Percentiles rank a stretch among this genome's conserved stretches.
Evolutionary conservation across 92 coral and sea anemone species (phyloP).

Genomic region (Bergia puertoricense): DNA sequence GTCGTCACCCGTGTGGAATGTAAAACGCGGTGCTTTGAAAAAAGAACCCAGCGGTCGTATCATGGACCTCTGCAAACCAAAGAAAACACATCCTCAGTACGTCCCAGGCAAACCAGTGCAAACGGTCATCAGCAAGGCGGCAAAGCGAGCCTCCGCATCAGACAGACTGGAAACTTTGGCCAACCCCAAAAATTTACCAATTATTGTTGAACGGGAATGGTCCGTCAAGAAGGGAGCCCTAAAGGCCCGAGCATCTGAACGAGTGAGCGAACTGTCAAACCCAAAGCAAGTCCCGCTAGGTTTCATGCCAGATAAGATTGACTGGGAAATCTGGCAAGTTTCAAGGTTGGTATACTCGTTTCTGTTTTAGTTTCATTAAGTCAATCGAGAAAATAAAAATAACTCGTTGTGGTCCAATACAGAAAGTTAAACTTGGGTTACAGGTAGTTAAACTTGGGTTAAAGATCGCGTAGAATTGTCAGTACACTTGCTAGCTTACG

Average conservation of each 20-base stretch:
- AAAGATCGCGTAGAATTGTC: too few species aligned
- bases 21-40: conserved; percentile 61
- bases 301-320: conserved; percentile 74
- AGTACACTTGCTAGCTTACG: too few species aligned
- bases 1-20: conserved; percentile 85
- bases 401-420: too few species aligned
- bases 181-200: conserved; percentile 63
- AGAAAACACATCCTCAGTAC: conserved; percentile 74
- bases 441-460: too few species aligned
- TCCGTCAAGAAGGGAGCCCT: conserved; percentile 74
- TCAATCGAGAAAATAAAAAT: too few species aligned
- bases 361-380: too few species aligned
- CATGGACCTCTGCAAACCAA: conserved; percentile 64
- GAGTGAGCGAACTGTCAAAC: conserved; percentile 77
- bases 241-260: conserved; percentile 64
- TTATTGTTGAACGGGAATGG: conserved; percentile 83
- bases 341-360: conserved; percentile 36
- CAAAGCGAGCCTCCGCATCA: conserved; percentile 75
- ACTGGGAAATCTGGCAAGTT: conserved; percentile 83
- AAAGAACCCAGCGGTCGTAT: conserved; percentile 61
- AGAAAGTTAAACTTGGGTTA: too few species aligned
- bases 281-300: conserved; percentile 85
- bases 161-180: conserved; percentile 73
- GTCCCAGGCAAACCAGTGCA: conserved; percentile 72
- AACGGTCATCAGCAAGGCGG: conserved; percentile 65